These are phyloP conservation scores for Trachemys scripta DNA, from an alignment of 2,113 vertebrate species.

Conservation along the genomic window DNA sequence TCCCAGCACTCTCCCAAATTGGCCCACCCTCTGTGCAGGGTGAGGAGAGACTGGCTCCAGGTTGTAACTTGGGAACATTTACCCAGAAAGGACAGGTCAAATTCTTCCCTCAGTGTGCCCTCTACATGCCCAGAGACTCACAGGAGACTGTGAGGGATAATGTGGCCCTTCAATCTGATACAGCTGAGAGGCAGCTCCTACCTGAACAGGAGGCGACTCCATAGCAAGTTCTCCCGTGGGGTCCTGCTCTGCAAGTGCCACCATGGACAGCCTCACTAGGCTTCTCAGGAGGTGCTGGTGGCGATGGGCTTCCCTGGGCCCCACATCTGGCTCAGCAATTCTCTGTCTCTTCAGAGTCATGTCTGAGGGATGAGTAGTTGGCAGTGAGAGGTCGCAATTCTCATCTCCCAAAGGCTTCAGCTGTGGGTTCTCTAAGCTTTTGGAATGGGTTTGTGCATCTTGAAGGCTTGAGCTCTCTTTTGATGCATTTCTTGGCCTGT, in stretches of 20 bases:
- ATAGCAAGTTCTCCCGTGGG: slow-evolving; percentile 85
- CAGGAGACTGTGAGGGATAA: neutral
- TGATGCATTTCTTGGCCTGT: slow-evolving; percentile 38
- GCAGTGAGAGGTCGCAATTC: neutral
- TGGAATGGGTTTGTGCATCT: slow-evolving; percentile 57
- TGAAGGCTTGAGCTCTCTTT: slow-evolving; percentile 60
- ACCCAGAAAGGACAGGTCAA: neutral
- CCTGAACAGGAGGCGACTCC: slow-evolving; percentile 94
- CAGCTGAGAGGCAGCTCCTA: slow-evolving; percentile 53
- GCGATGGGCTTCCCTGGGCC: slow-evolving; percentile 65
- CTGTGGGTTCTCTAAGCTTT: slow-evolving; percentile 55
- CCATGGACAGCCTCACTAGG: slow-evolving; percentile 93
- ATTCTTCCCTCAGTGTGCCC: neutral
- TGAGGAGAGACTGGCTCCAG: neutral
- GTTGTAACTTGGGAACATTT: neutral
- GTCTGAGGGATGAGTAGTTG: neutral
- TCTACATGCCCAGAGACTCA: neutral
- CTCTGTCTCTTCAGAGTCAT: slow-evolving; percentile 77
- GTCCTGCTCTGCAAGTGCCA: slow-evolving; percentile 89
- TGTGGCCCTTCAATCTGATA: rapidly evolving
- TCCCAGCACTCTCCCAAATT: neutral
- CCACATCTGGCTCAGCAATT: slow-evolving; percentile 53
- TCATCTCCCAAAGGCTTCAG: neutral
- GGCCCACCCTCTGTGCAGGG: neutral
- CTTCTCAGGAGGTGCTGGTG: slow-evolving; percentile 88